These are phyloP conservation scores for Ariopsis seemanni DNA, from an alignment of 2,113 vertebrate species.

Conservation along the genomic window DNA sequence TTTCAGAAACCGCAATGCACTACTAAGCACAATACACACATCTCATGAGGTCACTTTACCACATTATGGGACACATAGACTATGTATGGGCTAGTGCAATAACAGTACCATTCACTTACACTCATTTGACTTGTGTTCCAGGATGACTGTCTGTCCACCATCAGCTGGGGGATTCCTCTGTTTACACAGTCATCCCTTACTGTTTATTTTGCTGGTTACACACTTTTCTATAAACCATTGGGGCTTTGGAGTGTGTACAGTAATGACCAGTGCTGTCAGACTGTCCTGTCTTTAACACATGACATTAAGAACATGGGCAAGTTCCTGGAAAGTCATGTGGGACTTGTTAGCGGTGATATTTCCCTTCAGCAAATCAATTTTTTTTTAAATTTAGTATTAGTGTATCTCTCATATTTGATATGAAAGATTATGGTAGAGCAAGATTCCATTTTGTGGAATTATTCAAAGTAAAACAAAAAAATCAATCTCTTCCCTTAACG, in stretches of 20 bases:
- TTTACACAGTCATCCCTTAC: slow-evolving; percentile 58
- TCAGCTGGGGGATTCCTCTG: slow-evolving; percentile 37
- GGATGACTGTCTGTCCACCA: slow-evolving; percentile 31
- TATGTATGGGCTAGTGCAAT: background rate
- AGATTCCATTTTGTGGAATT: background rate
- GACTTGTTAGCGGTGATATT: background rate
- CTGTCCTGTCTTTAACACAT: slow-evolving; percentile 35
- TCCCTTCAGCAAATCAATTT: background rate
- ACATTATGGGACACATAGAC: background rate
- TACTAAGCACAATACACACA: slow-evolving; percentile 25
- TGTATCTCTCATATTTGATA: background rate
- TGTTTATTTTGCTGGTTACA: slow-evolving; percentile 65
- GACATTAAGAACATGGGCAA: slow-evolving; percentile 26
- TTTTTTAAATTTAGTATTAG: background rate
- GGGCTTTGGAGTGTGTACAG: slow-evolving; percentile 54
- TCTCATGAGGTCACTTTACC: slow-evolving; percentile 31
- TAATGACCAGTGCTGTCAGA: slow-evolving; percentile 42
- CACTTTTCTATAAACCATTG: slow-evolving; percentile 56
- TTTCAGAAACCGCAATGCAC: slow-evolving; percentile 40
- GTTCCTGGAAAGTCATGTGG: slow-evolving; percentile 22
- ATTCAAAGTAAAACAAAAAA: background rate
- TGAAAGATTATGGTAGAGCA: background rate
- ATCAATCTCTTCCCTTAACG: no score
- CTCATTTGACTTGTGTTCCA: slow-evolving; percentile 2
- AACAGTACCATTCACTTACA: background rate